phyloP scores from a whole-genome alignment of 2,797 vertebrate species.

The Gobio occitaniae region DNA sequence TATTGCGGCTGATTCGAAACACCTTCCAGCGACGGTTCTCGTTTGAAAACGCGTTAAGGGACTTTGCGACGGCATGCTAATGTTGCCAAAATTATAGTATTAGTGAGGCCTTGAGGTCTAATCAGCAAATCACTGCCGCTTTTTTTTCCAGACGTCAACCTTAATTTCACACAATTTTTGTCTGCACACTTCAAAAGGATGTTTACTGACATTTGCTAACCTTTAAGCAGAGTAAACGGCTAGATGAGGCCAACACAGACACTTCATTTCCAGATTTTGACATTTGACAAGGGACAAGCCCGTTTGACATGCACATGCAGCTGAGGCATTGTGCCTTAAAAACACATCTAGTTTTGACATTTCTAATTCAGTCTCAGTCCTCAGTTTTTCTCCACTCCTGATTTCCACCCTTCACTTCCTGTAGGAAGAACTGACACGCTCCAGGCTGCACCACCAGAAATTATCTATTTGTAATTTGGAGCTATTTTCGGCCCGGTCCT shows the following conservation, averaged over 20 bases:
- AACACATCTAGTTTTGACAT: conserved; percentile 23
- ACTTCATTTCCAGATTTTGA: conserved; percentile 39
- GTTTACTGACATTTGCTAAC: conserved; percentile 48
- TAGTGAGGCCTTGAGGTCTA: conserved; percentile 46
- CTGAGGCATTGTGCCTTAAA: conserved; percentile 33
- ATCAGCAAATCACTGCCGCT: conserved; percentile 14
- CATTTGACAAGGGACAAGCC: conserved; percentile 44
- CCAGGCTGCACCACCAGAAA: conserved; percentile 70
- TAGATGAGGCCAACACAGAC: conserved; percentile 14
- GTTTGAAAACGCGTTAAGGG: conserved; percentile 55
- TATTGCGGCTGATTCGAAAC: conserved; percentile 45
- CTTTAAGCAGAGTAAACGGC: conserved; percentile 10
- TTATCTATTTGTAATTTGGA: conserved; percentile 74
- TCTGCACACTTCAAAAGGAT: conserved; percentile 42
- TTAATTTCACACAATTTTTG: conserved; percentile 16
- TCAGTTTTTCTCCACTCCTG: conserved; percentile 24
- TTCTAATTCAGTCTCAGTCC: conserved; percentile 36
- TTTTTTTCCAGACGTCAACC: not conserved
- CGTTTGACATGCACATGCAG: conserved; percentile 23
- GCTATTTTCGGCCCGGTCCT: conserved; percentile 59
- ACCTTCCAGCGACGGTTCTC: conserved; percentile 48
- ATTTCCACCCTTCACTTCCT: conserved; percentile 22
- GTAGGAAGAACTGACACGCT: conserved; percentile 55
- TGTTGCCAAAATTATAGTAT: conserved; percentile 53
- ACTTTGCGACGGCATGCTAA: conserved; percentile 59